Conservation (phyloP, 2,797 vertebrate genomes). For the Diceros bicornis region DNA sequence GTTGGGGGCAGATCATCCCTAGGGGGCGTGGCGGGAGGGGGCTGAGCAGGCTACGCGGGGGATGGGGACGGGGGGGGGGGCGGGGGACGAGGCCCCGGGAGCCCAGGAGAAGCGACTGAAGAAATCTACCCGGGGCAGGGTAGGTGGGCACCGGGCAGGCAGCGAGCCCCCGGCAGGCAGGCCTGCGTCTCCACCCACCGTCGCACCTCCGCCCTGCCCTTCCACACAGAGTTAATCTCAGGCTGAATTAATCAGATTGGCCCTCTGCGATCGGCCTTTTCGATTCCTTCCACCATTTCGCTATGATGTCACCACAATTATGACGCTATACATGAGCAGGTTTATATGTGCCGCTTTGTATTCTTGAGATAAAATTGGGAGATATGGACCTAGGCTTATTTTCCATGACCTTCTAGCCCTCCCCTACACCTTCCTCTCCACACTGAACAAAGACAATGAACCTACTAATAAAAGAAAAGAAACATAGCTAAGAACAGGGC, state of each 20-base stretch:
- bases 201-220: background rate
- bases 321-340: background rate
- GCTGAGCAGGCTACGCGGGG: background rate
- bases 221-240: background rate
- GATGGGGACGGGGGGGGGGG: background rate
- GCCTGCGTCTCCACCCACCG: background rate
- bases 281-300: background rate
- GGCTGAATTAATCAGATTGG: background rate
- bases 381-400: background rate
- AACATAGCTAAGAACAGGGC: background rate
- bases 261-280: background rate
- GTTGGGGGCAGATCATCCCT: background rate
- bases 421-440: background rate
- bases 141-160: background rate
- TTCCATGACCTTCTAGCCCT: background rate
- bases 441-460: background rate
- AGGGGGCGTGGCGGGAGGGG: rapidly evolving
- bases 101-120: background rate
- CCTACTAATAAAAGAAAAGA: background rate
- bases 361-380: background rate
- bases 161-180: background rate
- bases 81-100: background rate
- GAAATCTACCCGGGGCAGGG: background rate
- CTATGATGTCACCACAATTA: background rate
- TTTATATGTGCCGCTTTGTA: background rate